phyloP scores from a whole-genome alignment of 2,888 invertebrate species.

The Alloplasta piceator region DNA sequence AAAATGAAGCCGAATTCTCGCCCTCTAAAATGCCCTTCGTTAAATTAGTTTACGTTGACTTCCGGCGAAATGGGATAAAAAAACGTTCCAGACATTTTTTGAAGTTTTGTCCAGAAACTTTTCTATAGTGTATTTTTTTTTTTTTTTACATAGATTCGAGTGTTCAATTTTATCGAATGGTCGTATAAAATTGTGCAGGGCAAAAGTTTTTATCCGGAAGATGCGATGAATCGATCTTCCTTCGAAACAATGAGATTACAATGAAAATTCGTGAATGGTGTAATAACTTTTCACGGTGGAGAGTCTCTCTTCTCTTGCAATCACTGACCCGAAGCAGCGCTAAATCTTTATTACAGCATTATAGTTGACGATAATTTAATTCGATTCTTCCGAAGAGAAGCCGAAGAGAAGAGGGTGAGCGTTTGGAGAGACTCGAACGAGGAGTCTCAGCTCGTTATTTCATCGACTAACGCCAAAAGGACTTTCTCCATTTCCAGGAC shows the following conservation, averaged over 20 bases:
- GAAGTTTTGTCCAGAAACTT: no score
- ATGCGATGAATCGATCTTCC: neutral
- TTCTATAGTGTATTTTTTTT: no score
- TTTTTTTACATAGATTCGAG: no score
- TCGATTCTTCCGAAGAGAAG: conserved; percentile 40
- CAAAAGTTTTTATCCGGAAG: no score
- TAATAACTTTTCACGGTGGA: conserved; percentile 13
- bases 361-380: conserved; percentile 40
- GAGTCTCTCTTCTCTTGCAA: conserved; percentile 4
- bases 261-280: neutral
- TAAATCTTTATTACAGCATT: conserved; percentile 17
- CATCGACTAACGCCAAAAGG: conserved; percentile 44
- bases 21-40: no score
- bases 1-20: no score
- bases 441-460: conserved; percentile 51
- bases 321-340: conserved; percentile 10
- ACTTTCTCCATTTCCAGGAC: conserved; percentile 1
- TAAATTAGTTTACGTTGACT: no score
- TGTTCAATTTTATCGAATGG: no score
- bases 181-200: no score
- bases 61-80: no score
- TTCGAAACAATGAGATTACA: neutral
- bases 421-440: conserved; percentile 11
- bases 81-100: no score
- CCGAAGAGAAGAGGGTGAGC: conserved; percentile 11